These are phyloP conservation scores for Ichneumoninae sp. DNA, from an alignment of 2,888 invertebrate species.

Conservation along the genomic window DNA sequence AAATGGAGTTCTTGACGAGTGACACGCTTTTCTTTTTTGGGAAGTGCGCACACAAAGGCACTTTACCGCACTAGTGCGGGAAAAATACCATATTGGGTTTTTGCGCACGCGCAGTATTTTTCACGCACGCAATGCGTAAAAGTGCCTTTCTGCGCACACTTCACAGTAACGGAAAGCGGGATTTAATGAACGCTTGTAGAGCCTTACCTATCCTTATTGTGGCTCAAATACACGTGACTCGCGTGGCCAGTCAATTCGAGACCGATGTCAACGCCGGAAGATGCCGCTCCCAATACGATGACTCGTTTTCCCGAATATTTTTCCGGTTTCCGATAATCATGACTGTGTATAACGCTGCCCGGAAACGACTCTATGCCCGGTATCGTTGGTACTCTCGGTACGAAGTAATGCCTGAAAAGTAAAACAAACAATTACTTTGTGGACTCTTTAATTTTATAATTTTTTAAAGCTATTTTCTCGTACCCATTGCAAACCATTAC, in stretches of 20 bases:
- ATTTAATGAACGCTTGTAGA: not conserved
- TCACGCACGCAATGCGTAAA: no score
- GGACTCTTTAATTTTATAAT: not conserved
- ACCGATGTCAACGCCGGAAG: constrained; percentile 91
- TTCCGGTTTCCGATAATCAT: constrained; percentile 89
- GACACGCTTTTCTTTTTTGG: no score
- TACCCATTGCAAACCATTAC: constrained; percentile 90
- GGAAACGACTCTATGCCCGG: constrained; percentile 84
- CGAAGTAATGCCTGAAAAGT: constrained; percentile 84
- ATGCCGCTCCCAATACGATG: constrained; percentile 89
- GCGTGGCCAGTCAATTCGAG: constrained; percentile 87
- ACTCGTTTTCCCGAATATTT: constrained; percentile 86
- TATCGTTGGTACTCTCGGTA: constrained; percentile 85
- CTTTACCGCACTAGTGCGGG: no score
- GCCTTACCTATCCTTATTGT: constrained; percentile 84
- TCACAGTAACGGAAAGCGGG: no score
- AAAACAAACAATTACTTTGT: not conserved
- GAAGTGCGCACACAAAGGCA: no score
- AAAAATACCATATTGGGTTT: no score
- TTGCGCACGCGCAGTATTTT: no score
- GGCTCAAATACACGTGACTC: constrained; percentile 85
- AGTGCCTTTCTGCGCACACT: no score
- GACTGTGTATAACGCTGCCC: constrained; percentile 89
- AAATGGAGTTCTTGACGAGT: no score
- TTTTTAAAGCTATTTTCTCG: constrained; percentile 54